A percentile compares a stretch with the other conserved stretches of the same genome.
These are phyloP conservation scores for Zaprionus vittiger DNA, from an alignment of 1,140 invertebrate species.

Conservation along the genomic window DNA sequence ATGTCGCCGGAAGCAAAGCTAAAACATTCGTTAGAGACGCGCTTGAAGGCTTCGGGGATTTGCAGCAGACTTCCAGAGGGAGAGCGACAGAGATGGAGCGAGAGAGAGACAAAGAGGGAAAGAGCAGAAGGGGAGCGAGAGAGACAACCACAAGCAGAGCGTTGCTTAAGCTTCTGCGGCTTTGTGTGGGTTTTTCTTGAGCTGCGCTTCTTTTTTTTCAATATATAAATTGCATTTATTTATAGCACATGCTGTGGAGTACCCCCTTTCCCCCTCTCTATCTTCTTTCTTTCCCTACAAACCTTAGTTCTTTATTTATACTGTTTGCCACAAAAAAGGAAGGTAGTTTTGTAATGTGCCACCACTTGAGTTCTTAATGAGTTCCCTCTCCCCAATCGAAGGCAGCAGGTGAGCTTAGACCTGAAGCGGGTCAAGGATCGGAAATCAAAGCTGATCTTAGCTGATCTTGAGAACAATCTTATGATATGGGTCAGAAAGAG, in stretches of 20 bases:
- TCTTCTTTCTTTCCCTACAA: neutral
- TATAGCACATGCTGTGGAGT: constrained; percentile 61
- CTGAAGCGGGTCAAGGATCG: constrained; percentile 43
- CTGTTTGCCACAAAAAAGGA: constrained; percentile 35
- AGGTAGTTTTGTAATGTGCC: constrained; percentile 49
- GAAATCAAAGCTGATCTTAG: neutral
- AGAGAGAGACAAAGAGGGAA: constrained; percentile 1
- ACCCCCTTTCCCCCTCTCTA: constrained; percentile 44
- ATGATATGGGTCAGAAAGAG: neutral
- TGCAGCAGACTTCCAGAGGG: neutral
- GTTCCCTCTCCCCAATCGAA: constrained; percentile 1
- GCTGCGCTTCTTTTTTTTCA: constrained; percentile 24
- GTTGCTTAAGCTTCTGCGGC: constrained; percentile 10
- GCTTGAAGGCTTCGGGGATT: constrained; percentile 36
- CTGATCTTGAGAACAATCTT: neutral
- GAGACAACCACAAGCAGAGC: neutral
- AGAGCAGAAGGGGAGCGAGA: neutral
- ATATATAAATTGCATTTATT: constrained; percentile 64
- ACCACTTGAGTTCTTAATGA: constrained; percentile 49
- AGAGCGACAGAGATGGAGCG: neutral
- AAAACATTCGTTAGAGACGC: constrained; percentile 67
- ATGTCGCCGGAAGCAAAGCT: constrained; percentile 76
- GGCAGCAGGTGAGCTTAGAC: constrained; percentile 9
- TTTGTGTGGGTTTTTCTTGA: constrained; percentile 25
- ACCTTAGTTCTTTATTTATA: constrained; percentile 45